Percentiles rank a stretch among this genome's conserved stretches.
These are phyloP conservation scores for Lepidothrix coronata DNA, from an alignment of 2,113 vertebrate genomes.

Conservation along the genomic window DNA sequence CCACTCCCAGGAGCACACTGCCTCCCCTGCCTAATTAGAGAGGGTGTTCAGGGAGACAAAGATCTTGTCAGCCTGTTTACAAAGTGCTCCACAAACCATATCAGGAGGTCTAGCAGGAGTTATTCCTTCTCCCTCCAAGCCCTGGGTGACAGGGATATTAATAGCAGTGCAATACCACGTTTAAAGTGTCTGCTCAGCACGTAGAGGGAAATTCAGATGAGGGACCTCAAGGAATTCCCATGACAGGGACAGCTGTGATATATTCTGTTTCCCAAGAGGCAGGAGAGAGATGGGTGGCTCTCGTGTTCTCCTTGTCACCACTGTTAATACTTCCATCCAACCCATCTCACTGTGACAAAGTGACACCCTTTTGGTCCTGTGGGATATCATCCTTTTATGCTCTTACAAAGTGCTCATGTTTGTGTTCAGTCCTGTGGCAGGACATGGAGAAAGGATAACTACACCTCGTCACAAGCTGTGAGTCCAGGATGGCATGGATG, in stretches of 20 bases:
- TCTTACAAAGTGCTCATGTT: background rate
- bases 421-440: background rate
- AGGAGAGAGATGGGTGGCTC: background rate
- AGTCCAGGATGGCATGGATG: accelerated
- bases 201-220: background rate
- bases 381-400: background rate
- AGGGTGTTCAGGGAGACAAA: background rate
- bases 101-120: background rate
- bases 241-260: constrained; percentile 31
- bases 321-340: background rate
- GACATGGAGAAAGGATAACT: background rate
- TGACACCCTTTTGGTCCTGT: background rate
- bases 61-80: background rate
- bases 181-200: background rate
- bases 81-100: background rate
- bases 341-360: accelerated
- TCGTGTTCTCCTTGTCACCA: background rate
- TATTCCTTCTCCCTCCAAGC: accelerated
- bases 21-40: background rate
- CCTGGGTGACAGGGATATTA: background rate
- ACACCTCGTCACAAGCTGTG: background rate
- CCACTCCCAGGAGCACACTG: background rate
- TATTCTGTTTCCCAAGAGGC: constrained; percentile 28
- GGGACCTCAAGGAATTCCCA: constrained; percentile 29
- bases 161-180: background rate